Evolutionary conservation across 2,888 invertebrate genomes (phyloP).

Genomic region (Leptinotarsa juncta): DNA sequence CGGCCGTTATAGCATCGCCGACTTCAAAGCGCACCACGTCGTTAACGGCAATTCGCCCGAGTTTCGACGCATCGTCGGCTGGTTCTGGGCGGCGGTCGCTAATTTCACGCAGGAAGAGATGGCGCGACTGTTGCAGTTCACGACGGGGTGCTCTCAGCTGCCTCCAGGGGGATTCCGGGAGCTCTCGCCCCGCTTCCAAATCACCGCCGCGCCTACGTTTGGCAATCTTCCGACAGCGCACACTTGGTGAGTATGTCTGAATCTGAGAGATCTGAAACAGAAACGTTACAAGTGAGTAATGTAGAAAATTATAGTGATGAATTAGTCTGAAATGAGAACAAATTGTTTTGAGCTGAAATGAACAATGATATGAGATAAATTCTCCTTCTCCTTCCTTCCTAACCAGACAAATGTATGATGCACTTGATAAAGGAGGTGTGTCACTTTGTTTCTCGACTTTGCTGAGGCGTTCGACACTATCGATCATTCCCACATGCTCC

Average conservation of each 20-base stretch:
- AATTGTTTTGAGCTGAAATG: too few species aligned
- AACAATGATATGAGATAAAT: too few species aligned
- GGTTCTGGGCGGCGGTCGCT: constrained; percentile 92
- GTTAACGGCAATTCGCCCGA: constrained; percentile 84
- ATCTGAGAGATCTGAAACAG: neutral
- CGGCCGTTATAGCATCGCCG: constrained; percentile 89
- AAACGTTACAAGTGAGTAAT: neutral
- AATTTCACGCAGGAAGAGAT: constrained; percentile 93
- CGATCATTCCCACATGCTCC: too few species aligned
- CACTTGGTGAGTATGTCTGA: constrained; percentile 76
- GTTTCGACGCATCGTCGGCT: constrained; percentile 85
- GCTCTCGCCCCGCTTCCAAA: constrained; percentile 91
- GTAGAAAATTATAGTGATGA: too few species aligned
- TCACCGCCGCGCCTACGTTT: constrained; percentile 89
- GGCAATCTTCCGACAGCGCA: constrained; percentile 94
- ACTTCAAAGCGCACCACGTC: constrained; percentile 90
- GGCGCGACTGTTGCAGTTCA: constrained; percentile 91
- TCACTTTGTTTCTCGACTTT: too few species aligned
- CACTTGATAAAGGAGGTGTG: too few species aligned
- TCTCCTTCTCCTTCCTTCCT: too few species aligned
- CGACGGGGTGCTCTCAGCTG: constrained; percentile 92
- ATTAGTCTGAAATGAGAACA: too few species aligned
- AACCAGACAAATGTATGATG: too few species aligned
- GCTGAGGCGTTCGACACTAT: too few species aligned
- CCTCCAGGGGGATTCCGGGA: constrained; percentile 92